Evolutionary conservation across 1,140 invertebrate genomes (phyloP).

Genomic region (Pogonognathellus flavescens): DNA sequence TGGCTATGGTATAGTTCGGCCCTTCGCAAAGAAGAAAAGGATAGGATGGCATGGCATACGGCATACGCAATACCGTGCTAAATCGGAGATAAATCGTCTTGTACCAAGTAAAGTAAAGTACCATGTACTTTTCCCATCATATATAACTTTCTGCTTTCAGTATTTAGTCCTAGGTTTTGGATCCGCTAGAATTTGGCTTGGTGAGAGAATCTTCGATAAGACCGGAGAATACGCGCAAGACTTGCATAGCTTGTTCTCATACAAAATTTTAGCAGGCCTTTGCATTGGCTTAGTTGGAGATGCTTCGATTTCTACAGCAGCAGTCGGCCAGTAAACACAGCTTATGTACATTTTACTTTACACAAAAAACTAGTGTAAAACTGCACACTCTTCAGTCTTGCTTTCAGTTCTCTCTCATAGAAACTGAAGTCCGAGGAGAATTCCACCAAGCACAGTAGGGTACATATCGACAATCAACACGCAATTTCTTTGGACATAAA

Average conservation of each 20-base stretch:
- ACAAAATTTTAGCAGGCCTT: background rate
- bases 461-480: too few relatives aligned
- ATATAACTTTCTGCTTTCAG: too few relatives aligned
- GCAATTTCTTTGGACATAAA: too few relatives aligned
- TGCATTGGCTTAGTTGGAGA: background rate
- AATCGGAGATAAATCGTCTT: constrained; percentile 25
- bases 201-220: background rate
- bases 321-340: background rate
- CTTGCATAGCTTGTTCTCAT: background rate
- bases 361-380: too few relatives aligned
- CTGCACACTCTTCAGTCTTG: too few relatives aligned
- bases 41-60: background rate
- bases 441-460: too few relatives aligned
- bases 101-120: background rate
- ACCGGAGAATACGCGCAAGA: constrained; percentile 14
- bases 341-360: background rate
- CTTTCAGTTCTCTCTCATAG: too few relatives aligned
- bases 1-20: background rate
- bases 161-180: too few relatives aligned
- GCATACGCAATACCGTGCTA: background rate
- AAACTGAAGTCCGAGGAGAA: too few relatives aligned
- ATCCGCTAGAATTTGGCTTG: too few relatives aligned
- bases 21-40: background rate
- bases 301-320: constrained; percentile 1
- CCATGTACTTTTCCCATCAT: too few relatives aligned